A percentile compares a stretch with the other conserved stretches of the same genome.
Evolutionary conservation across 2,888 invertebrate species (phyloP).

Genomic region (Incurvaria masculella): DNA sequence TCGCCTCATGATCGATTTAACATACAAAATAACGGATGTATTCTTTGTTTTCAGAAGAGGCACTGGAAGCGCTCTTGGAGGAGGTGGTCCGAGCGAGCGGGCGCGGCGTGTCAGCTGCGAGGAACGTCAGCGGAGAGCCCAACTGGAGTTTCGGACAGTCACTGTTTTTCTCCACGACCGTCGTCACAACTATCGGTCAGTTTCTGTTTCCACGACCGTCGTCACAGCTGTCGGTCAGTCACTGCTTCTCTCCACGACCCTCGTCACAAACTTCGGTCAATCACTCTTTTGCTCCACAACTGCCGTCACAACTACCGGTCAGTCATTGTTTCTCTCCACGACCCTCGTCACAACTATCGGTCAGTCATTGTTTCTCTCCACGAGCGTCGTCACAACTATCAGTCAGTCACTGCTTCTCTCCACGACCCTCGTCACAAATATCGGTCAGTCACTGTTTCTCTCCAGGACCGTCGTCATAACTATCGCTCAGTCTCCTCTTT

Average conservation of each 20-base stretch:
- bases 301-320: slow-evolving; percentile 58
- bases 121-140: slow-evolving; percentile 73
- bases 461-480: no score
- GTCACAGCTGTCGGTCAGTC: neutral
- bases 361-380: slow-evolving; percentile 51
- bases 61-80: slow-evolving; percentile 67
- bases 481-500: slow-evolving; percentile 79
- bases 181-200: slow-evolving; percentile 85
- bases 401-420: slow-evolving; percentile 2
- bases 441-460: no score
- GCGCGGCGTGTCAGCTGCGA: slow-evolving; percentile 71
- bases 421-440: no score
- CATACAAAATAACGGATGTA: no score
- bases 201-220: slow-evolving; percentile 1
- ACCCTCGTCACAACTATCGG: slow-evolving; percentile 89
- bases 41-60: slow-evolving; percentile 60
- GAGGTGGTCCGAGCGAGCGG: slow-evolving; percentile 73
- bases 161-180: slow-evolving; percentile 82
- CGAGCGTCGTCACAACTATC: neutral
- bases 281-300: no score
- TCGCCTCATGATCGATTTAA: no score
- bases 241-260: no score
- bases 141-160: slow-evolving; percentile 92
- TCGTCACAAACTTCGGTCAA: no score
- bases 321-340: slow-evolving; percentile 83